These are phyloP conservation scores for Aphidius ervi DNA, from an alignment of 1,140 invertebrate genomes.

Conservation along the genomic window DNA sequence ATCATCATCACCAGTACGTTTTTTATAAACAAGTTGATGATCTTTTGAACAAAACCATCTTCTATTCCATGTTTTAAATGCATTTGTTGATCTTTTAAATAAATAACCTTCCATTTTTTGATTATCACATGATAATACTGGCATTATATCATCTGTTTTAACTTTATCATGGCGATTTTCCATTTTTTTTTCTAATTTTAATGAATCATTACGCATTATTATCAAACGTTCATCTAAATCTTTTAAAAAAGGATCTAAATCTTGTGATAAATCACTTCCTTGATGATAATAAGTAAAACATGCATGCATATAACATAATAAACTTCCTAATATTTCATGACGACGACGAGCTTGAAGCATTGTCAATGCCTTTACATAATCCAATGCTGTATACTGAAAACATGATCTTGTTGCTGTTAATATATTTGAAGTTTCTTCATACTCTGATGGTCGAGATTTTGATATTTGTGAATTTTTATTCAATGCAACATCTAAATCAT, in stretches of 20 bases:
- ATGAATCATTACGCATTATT: constrained; percentile 70
- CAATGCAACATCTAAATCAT: constrained; percentile 81
- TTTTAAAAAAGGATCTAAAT: constrained; percentile 85
- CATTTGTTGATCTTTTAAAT: constrained; percentile 93
- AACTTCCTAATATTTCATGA: constrained; percentile 82
- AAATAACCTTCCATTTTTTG: constrained; percentile 87
- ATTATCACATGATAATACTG: constrained; percentile 41
- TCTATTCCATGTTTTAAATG: constrained; percentile 96
- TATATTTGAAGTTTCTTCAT: constrained; percentile 81
- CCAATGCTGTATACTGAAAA: constrained; percentile 86
- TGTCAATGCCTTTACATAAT: constrained; percentile 84
- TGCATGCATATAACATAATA: constrained; percentile 86
- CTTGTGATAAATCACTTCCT: constrained; percentile 83
- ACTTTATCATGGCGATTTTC: constrained; percentile 84
- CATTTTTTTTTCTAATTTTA: constrained; percentile 79
- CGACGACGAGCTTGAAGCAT: constrained; percentile 81
- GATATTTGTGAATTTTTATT: constrained; percentile 80
- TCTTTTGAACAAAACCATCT: constrained; percentile 86
- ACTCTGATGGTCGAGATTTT: constrained; percentile 71
- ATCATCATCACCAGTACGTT: constrained; percentile 77
- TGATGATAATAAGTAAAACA: constrained; percentile 92
- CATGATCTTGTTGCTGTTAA: constrained; percentile 80
- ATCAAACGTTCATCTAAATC: constrained; percentile 73
- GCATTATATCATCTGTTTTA: constrained; percentile 57
- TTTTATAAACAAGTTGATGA: constrained; percentile 87